Conservation (phyloP, 1,140 invertebrate genomes). For the Lanistes nyassanus region DNA sequence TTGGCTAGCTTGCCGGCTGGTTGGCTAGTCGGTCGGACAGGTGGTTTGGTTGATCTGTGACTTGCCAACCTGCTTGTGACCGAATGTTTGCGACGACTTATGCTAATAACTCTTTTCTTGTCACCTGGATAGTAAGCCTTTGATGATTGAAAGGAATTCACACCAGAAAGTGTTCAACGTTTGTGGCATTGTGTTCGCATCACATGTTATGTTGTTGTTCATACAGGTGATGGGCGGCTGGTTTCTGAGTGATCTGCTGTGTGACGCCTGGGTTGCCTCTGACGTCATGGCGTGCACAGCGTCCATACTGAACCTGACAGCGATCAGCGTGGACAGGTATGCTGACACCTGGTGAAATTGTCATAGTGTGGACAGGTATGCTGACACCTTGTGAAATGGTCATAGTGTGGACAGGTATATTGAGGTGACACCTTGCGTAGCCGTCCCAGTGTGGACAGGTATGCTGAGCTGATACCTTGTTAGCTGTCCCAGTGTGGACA, state of each 20-base stretch:
- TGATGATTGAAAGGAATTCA: too few species aligned
- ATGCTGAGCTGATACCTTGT: not conserved
- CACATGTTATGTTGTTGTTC: too few species aligned
- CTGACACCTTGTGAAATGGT: not conserved
- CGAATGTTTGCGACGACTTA: too few species aligned
- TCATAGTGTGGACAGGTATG: not conserved
- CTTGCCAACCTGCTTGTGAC: too few species aligned
- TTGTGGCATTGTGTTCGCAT: too few species aligned
- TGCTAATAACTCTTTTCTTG: too few species aligned
- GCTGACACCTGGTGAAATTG: slow-evolving; percentile 38
- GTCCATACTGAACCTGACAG: slow-evolving; percentile 97
- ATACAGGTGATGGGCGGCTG: slow-evolving; percentile 52
- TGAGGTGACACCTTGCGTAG: not conserved
- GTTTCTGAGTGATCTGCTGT: slow-evolving; percentile 84
- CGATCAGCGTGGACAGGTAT: slow-evolving; percentile 98
- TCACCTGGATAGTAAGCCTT: too few species aligned
- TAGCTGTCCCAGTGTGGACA: not conserved
- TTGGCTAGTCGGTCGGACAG: too few species aligned
- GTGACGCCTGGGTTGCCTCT: slow-evolving; percentile 98
- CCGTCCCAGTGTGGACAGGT: too few species aligned
- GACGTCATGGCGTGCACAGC: slow-evolving; percentile 98
- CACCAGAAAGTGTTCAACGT: too few species aligned
- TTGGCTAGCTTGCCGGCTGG: too few species aligned
- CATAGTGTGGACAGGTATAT: not conserved
- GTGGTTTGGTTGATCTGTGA: too few species aligned